A percentile compares a stretch with the other conserved stretches of the same genome.
Conservation (phyloP, 2,113 vertebrate genomes). For the Pomatorhinus ruficollis region DNA sequence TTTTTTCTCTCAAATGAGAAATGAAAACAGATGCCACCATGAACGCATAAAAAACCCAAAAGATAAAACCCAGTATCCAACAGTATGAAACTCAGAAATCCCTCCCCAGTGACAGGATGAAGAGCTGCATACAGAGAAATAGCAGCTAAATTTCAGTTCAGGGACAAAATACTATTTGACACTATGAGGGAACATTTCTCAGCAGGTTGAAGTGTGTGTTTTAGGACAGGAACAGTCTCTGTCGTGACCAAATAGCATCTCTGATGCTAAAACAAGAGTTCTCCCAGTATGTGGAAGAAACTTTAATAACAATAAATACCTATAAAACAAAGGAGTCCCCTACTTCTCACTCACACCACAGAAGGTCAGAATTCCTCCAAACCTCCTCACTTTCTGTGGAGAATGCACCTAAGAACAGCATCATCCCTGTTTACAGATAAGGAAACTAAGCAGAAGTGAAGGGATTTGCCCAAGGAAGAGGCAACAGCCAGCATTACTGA, state of each 20-base stretch:
- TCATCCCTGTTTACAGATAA: neutral
- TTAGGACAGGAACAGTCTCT: neutral
- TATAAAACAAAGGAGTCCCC: neutral
- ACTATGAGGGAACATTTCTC: neutral
- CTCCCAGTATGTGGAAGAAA: neutral
- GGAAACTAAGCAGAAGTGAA: neutral
- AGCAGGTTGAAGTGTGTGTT: neutral
- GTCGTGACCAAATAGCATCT: fast-evolving
- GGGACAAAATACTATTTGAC: neutral
- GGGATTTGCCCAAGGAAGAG: neutral
- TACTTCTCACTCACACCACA: neutral
- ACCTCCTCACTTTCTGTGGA: neutral
- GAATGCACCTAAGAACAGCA: neutral
- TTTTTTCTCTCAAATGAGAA: neutral
- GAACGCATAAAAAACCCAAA: neutral
- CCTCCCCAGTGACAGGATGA: neutral
- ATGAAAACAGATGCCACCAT: neutral
- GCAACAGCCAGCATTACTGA: neutral
- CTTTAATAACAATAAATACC: neutral
- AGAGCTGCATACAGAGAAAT: neutral
- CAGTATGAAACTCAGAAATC: neutral
- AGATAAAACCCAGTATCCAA: neutral
- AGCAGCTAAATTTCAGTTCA: neutral
- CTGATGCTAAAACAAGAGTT: neutral
- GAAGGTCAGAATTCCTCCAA: neutral